Conservation (phyloP, 2,888 invertebrate species). For the Tinea semifulvella region DNA sequence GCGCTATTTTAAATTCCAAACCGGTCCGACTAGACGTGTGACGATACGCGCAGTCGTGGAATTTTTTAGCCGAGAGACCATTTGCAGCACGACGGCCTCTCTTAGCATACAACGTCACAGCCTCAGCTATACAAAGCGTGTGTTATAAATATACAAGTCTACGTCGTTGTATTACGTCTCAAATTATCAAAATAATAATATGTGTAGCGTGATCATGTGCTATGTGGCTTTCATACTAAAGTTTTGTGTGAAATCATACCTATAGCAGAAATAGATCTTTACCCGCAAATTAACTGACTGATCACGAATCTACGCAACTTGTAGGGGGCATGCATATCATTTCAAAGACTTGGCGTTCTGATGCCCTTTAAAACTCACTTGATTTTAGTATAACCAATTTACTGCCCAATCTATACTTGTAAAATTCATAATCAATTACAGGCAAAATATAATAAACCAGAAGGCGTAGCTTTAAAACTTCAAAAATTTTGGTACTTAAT, state of each 20-base stretch:
- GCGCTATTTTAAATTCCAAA: slow-evolving; percentile 34
- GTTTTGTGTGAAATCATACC: slow-evolving; percentile 9
- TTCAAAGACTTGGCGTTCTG: no score
- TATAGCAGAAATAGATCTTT: slow-evolving; percentile 8
- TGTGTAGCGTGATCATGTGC: background rate
- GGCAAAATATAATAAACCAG: no score
- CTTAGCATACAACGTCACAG: slow-evolving; percentile 1
- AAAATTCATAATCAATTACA: no score
- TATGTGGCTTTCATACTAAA: slow-evolving; percentile 10
- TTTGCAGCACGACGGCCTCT: slow-evolving; percentile 13
- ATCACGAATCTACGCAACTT: slow-evolving; percentile 1
- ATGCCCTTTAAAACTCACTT: no score
- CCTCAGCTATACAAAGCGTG: background rate
- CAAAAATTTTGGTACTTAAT: no score
- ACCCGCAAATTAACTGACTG: slow-evolving; percentile 4
- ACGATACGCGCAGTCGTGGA: slow-evolving; percentile 34
- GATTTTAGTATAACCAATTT: no score
- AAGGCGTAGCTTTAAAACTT: no score
- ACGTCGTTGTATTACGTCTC: background rate
- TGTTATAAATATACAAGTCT: background rate
- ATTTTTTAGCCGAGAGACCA: slow-evolving; percentile 35
- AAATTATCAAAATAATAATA: background rate
- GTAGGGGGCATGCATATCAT: no score
- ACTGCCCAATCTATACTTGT: no score
- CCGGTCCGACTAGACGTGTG: slow-evolving; percentile 41